These are phyloP conservation scores for Frankliniella fusca DNA, from an alignment of 2,888 invertebrate genomes.

Conservation along the genomic window DNA sequence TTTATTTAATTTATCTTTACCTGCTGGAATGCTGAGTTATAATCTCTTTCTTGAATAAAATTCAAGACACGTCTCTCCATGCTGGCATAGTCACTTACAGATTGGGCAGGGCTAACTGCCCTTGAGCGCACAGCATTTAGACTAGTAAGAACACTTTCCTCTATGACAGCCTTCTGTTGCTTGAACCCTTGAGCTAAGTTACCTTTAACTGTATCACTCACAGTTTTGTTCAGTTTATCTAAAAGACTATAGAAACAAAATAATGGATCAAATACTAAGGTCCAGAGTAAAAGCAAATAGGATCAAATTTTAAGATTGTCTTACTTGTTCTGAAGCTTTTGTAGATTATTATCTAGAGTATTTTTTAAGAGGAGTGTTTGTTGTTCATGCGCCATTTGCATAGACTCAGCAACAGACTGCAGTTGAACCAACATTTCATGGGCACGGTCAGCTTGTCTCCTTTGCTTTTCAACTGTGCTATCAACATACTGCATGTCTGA, in stretches of 20 bases:
- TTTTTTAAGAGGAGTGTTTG: neutral
- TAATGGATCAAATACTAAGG: constrained; percentile 9
- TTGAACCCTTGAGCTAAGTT: constrained; percentile 52
- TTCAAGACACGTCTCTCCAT: constrained; percentile 66
- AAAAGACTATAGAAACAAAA: constrained; percentile 30
- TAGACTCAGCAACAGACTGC: constrained; percentile 46
- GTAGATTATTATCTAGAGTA: constrained; percentile 42
- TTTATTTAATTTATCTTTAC: constrained; percentile 41
- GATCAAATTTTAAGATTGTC: constrained; percentile 31
- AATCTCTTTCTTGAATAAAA: constrained; percentile 65
- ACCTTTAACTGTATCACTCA: constrained; percentile 47
- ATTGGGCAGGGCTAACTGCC: constrained; percentile 70
- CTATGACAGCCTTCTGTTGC: constrained; percentile 57
- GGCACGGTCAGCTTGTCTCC: constrained; percentile 48
- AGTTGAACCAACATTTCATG: constrained; percentile 48
- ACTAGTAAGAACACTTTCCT: constrained; percentile 53
- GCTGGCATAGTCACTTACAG: constrained; percentile 49
- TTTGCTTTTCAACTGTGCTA: constrained; percentile 48
- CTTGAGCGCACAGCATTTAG: constrained; percentile 59
- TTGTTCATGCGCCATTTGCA: constrained; percentile 46
- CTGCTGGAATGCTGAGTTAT: constrained; percentile 81
- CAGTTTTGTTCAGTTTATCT: constrained; percentile 31
- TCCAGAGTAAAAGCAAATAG: neutral
- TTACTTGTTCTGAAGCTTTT: constrained; percentile 45
- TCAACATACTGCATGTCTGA: constrained; percentile 49